Evolutionary conservation across 2,888 invertebrate species (phyloP).

Genomic region (Eristalis tenax): DNA sequence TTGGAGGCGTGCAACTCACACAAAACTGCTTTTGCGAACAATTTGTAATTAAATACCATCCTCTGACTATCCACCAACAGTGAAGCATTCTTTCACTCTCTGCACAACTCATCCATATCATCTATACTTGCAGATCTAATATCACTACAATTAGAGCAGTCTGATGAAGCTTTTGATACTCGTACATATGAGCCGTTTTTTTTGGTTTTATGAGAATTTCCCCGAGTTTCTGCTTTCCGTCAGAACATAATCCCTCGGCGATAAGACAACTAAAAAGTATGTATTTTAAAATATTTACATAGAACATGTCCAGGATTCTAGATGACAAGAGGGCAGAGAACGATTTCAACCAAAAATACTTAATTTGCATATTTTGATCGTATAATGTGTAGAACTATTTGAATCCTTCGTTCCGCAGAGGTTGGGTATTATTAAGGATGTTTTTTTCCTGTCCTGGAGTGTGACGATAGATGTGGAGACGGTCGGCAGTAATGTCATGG

Average conservation of each 20-base stretch:
- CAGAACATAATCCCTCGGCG: conserved; percentile 21
- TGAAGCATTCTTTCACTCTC: conserved; percentile 5
- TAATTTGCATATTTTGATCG: conserved; percentile 46
- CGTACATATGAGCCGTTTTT: background rate
- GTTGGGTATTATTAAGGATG: background rate
- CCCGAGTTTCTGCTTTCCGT: background rate
- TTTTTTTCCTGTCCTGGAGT: background rate
- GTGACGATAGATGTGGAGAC: background rate
- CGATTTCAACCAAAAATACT: conserved; percentile 34
- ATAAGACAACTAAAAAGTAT: conserved; percentile 2
- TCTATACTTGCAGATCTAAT: conserved; percentile 34
- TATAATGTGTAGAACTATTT: conserved; percentile 8
- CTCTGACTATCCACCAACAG: conserved; percentile 1
- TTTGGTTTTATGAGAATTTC: background rate
- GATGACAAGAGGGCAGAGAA: conserved; percentile 32
- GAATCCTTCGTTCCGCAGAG: background rate
- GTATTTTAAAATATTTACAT: conserved; percentile 30
- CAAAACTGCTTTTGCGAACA: background rate
- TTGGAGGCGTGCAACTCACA: background rate
- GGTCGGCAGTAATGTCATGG: background rate
- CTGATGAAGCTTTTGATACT: background rate
- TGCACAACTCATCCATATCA: conserved; percentile 3
- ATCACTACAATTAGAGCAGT: conserved; percentile 32
- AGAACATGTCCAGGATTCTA: conserved; percentile 29
- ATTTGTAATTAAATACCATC: conserved; percentile 27